Percentiles rank a stretch among this genome's conserved stretches.
Evolutionary conservation across 1,140 invertebrate genomes (phyloP).

Genomic region (Drosophila baimaii): DNA sequence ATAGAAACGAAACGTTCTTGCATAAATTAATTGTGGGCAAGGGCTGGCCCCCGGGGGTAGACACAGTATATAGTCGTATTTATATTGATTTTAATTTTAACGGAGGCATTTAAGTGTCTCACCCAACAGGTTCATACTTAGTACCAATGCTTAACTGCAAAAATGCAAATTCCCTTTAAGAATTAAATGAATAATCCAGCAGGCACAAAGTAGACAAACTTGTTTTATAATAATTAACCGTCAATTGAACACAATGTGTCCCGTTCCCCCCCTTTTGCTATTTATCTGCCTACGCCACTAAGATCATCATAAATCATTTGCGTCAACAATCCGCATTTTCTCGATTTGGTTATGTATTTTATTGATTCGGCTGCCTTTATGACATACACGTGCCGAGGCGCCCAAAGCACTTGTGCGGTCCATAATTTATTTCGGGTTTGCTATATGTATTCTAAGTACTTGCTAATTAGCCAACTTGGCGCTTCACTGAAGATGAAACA

Average conservation of each 20-base stretch:
- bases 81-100: background rate
- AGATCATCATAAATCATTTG: constrained; percentile 54
- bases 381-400: constrained; percentile 67
- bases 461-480: constrained; percentile 34
- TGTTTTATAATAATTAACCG: background rate
- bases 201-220: background rate
- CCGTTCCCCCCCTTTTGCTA: background rate
- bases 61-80: background rate
- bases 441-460: constrained; percentile 44
- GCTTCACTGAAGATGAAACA: constrained; percentile 57
- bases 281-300: constrained; percentile 17
- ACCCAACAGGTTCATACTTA: background rate
- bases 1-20: constrained; percentile 11
- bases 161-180: constrained; percentile 9
- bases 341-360: constrained; percentile 75
- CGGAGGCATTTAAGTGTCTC: background rate
- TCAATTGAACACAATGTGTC: constrained; percentile 1
- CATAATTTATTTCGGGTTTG: constrained; percentile 49
- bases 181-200: background rate
- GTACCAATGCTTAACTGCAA: background rate
- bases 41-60: background rate
- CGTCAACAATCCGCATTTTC: constrained; percentile 68
- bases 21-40: background rate
- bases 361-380: constrained; percentile 73
- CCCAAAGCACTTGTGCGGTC: constrained; percentile 49